phyloP scores from a whole-genome alignment of 2,113 vertebrate species.

The Lynx canadensis region DNA sequence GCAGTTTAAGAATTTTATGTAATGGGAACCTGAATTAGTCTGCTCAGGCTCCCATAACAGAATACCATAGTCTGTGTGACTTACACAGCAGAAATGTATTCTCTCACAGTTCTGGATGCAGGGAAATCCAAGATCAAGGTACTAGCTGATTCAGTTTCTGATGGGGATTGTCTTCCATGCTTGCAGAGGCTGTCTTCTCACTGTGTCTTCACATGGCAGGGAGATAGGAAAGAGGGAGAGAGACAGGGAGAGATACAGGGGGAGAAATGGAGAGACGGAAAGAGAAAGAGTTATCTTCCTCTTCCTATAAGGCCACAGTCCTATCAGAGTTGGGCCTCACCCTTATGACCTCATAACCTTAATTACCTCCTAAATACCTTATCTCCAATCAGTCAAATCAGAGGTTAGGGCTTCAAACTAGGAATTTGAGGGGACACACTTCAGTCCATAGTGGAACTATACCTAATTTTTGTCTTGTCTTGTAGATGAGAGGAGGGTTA shows the following conservation, averaged over 20 bases:
- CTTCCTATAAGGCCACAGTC: neutral
- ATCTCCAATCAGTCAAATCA: neutral
- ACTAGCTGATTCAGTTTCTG: neutral
- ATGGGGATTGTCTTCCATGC: neutral
- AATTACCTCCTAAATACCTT: neutral
- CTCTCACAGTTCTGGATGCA: neutral
- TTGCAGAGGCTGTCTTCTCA: neutral
- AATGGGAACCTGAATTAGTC: neutral
- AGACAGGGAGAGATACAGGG: neutral
- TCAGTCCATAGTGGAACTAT: neutral
- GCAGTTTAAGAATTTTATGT: constrained; percentile 38
- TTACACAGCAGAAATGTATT: neutral
- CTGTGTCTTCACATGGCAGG: neutral
- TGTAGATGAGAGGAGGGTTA: neutral
- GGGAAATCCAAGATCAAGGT: neutral
- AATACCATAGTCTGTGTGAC: neutral
- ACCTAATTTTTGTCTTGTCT: constrained; percentile 11
- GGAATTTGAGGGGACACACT: neutral
- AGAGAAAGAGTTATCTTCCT: neutral
- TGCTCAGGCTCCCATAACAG: neutral
- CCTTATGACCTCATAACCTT: neutral
- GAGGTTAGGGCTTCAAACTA: neutral
- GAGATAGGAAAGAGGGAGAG: neutral
- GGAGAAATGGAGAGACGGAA: too few relatives aligned
- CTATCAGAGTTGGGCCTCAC: neutral